Evolutionary conservation across 2,113 vertebrate species (phyloP), one percentile per base, ranked within the genome.

Genomic region (Propithecus coquereli): DNA sequence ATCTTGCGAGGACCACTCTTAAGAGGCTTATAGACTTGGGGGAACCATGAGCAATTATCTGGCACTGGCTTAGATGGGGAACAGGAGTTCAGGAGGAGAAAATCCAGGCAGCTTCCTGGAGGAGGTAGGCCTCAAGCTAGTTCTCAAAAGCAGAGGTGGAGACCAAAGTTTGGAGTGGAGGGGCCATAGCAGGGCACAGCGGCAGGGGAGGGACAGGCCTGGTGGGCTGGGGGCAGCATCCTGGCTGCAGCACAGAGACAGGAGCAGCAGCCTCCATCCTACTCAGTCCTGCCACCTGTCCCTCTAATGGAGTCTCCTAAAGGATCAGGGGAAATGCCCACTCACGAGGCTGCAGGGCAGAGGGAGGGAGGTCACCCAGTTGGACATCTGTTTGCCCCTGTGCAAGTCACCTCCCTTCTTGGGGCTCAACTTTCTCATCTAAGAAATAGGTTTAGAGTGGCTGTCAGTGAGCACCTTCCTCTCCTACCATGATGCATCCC

Each of bases 71-170:
- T n/a, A 34, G 37, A n/a, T n/a, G 5, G 1, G 3, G 27, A 30
- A 14, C 2, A 13, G 54, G 59, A n/a, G 40, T 71, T 92, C 30
- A 23, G 43, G 32, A 71, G 27, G 20, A 82, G 43, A 76, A 65
- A 90, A 87, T 23, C 90, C 34, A 59, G 82, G 70, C 9, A 16
- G 84, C 96, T 84, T 95, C 87, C 71, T 80, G 57, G 22, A 85
- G 50, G 91, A 91, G 50, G 91, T 4, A 1, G 7, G 1, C 23
- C 73, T 76, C 20, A 14, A 47, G 34, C 47, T 52, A 9, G 4
- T 63, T 47, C 10, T 76, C 18, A 14, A 77, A 59, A 83, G 65
- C 71, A 80, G 83, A 91, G 47, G n/a, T 22, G 20, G 45, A 59
- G 45, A 88, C 27, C 27, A 40, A 37, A 52, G 32, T 59, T 70